Evolutionary conservation across 1,140 invertebrate genomes (phyloP).

Genomic region (Sitophilus oryzae): DNA sequence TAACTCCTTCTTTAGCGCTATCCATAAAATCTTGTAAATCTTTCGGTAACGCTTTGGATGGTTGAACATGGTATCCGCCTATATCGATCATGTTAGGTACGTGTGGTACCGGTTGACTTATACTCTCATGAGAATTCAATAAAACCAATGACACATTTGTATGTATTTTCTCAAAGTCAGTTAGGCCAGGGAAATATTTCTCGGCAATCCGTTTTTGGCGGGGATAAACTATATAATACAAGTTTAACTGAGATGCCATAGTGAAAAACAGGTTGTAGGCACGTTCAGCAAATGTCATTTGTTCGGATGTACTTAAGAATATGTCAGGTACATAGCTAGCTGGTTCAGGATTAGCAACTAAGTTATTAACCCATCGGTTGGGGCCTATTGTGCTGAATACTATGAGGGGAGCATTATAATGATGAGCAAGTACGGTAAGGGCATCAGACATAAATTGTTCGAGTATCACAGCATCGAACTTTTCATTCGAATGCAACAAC

Average conservation of each 20-base stretch:
- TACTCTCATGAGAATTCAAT: constrained; percentile 51
- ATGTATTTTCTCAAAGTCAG: constrained; percentile 47
- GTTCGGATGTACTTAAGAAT: constrained; percentile 30
- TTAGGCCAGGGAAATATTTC: constrained; percentile 44
- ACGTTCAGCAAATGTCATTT: constrained; percentile 46
- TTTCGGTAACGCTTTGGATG: constrained; percentile 40
- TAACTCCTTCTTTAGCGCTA: constrained; percentile 46
- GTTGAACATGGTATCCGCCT: constrained; percentile 48
- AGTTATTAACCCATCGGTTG: constrained; percentile 20
- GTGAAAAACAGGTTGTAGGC: constrained; percentile 37
- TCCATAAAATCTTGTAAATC: constrained; percentile 48
- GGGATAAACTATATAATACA: constrained; percentile 35
- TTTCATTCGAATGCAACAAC: not conserved
- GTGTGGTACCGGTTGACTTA: constrained; percentile 50
- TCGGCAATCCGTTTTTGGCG: constrained; percentile 39
- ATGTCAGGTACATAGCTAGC: constrained; percentile 40
- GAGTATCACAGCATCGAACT: constrained; percentile 45
- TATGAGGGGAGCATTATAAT: constrained; percentile 43
- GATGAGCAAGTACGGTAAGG: constrained; percentile 40
- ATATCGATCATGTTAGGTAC: constrained; percentile 51
- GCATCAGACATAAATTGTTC: constrained; percentile 46
- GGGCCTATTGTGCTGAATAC: constrained; percentile 38
- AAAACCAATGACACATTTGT: constrained; percentile 49
- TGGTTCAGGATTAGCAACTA: constrained; percentile 41
- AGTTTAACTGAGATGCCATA: constrained; percentile 13